A percentile compares a stretch with the other conserved stretches of the same genome.
Conservation (phyloP, 2,888 invertebrate genomes). For the Caenorhabditis panamensis region DNA sequence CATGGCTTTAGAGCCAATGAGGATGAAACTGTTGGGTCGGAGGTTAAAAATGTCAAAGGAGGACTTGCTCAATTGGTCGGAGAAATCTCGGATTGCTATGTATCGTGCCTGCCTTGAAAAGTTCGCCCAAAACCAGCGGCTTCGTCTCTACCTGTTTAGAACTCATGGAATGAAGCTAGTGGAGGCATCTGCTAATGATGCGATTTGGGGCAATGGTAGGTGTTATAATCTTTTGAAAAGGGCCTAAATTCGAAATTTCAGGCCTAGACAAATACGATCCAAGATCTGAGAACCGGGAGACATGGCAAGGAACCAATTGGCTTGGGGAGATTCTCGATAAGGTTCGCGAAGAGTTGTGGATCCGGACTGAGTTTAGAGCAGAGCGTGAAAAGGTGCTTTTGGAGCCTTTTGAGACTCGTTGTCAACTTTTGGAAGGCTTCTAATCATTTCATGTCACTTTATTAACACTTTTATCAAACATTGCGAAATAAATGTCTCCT, state of each 20-base stretch:
- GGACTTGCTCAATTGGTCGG: too few relatives aligned
- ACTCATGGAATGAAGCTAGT: conserved; percentile 15
- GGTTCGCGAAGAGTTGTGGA: conserved; percentile 46
- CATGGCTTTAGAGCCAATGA: conserved; percentile 11
- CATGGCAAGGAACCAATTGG: conserved; percentile 41
- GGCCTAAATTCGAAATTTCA: conserved; percentile 7
- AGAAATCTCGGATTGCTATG: too few relatives aligned
- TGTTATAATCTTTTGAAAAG: neutral
- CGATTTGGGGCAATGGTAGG: conserved; percentile 9
- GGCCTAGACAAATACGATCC: conserved; percentile 21
- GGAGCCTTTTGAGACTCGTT: neutral
- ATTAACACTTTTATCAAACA: conserved; percentile 50
- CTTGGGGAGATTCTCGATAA: conserved; percentile 32
- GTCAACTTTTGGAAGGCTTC: neutral
- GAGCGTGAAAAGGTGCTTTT: neutral
- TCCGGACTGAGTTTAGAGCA: neutral
- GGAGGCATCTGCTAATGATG: neutral
- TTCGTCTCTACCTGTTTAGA: neutral
- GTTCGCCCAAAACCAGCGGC: neutral
- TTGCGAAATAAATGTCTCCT: conserved; percentile 53
- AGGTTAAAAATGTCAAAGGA: conserved; percentile 31
- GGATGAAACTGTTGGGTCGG: conserved; percentile 34
- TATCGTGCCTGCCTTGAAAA: neutral
- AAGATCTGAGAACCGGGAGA: conserved; percentile 16
- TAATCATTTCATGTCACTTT: neutral